A percentile compares a stretch with the other conserved stretches of the same genome.
These are phyloP conservation scores for Scaptomyza flava DNA, from an alignment of 2,888 invertebrate genomes.

Conservation along the genomic window DNA sequence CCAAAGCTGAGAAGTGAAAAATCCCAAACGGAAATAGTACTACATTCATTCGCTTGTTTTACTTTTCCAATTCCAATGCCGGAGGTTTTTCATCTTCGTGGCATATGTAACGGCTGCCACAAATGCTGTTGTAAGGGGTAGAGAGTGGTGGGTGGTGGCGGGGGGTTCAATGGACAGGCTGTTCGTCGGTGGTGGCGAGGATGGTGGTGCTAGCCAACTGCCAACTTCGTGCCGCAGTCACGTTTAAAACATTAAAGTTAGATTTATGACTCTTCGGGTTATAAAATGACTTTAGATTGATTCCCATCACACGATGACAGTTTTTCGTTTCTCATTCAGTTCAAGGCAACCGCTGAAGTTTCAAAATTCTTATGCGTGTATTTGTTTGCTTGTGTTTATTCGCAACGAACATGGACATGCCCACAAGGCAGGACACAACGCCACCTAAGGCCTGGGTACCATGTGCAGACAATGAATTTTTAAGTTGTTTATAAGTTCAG, in stretches of 20 bases:
- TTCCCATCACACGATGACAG: constrained; percentile 83
- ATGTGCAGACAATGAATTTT: constrained; percentile 81
- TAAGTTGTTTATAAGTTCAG: constrained; percentile 76
- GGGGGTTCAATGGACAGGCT: constrained; percentile 1
- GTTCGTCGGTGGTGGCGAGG: constrained; percentile 38
- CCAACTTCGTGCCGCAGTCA: constrained; percentile 77
- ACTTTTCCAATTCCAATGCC: constrained; percentile 75
- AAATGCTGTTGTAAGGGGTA: neutral
- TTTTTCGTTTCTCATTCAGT: constrained; percentile 70
- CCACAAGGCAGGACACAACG: constrained; percentile 36
- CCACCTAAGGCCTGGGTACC: constrained; percentile 51
- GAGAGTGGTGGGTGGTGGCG: neutral
- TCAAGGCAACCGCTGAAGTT: constrained; percentile 25
- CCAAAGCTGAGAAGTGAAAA: constrained; percentile 78
- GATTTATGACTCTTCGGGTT: constrained; percentile 83
- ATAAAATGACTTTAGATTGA: constrained; percentile 83
- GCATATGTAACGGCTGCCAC: constrained; percentile 10
- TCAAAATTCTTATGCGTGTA: neutral
- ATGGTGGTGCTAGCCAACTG: constrained; percentile 7
- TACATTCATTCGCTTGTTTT: constrained; percentile 81
- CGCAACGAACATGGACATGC: constrained; percentile 37
- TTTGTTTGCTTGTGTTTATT: constrained; percentile 22
- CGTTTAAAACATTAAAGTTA: constrained; percentile 82
- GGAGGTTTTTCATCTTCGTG: constrained; percentile 53
- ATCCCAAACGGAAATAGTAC: constrained; percentile 78